Evolutionary conservation across 2,797 vertebrate species (phyloP), one percentile per base, ranked within the genome.

Genomic region (Liasis olivaceus): DNA sequence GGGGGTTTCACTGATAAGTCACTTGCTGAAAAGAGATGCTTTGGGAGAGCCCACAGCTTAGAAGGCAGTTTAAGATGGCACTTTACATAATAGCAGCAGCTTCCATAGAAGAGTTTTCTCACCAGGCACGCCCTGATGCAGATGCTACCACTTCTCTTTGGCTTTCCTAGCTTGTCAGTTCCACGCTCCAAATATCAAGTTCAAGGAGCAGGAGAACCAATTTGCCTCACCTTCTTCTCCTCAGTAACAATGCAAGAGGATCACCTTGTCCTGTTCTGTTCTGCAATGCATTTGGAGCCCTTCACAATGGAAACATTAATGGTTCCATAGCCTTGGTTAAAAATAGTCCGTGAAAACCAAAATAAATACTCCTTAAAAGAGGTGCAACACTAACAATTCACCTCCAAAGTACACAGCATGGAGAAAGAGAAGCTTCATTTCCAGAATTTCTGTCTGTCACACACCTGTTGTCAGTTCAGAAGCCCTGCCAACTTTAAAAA

Each of bases 401-500:
- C 13, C n/a, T 5, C 8, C 54, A 64, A 86, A 91, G 9, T 12
- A 64, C 58, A 31, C 7, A 51, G 24, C 1, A 4, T 17, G 28
- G 36, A 88, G 62, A 28, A 47, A 22, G 9, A 11, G 42, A 92
- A 77, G 91, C 56, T 88, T 54, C 58, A 56, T 13, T 51, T 92
- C 22, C 20, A 54, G 31, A n/a, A 77, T 17, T 63, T 93, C 84
- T 72, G 26, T 84, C 87, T 56, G 84, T 87, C 58, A 54, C 28
- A 26, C 15, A 72, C 56, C 84, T 90, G 81, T 59, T 90, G 69
- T n/a, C 59, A 54, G 15, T 12, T 60, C 31, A 42, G 77, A 54
- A 72, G 63, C 56, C 88, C 63, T 92, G 81, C 91, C 88, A 92
- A 59, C 42, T 54, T 31, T 8, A 11, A 62, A 91, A 28, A 85